Percentiles rank a stretch among this genome's conserved stretches.
Evolutionary conservation across 2,888 invertebrate genomes (phyloP).

Genomic region (Trilocha varians): DNA sequence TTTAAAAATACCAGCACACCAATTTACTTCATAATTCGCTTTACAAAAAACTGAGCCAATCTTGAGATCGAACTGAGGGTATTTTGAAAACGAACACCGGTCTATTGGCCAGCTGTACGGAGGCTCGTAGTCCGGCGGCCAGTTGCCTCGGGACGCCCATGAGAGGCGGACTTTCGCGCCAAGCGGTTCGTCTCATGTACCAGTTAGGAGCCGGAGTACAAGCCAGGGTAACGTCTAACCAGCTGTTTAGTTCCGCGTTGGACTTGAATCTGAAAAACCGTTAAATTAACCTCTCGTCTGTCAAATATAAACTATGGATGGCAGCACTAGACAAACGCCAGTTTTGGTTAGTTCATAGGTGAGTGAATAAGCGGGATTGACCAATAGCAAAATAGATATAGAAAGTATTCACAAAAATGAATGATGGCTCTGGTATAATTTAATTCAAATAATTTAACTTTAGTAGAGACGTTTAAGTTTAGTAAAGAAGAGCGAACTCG

Average conservation of each 20-base stretch:
- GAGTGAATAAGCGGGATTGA: too few relatives aligned
- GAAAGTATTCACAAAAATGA: too few relatives aligned
- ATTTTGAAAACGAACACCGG: constrained; percentile 42
- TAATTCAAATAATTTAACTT: too few relatives aligned
- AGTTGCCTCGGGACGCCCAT: constrained; percentile 36
- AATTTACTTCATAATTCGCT: neutral
- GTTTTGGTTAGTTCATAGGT: too few relatives aligned
- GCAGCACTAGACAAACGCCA: too few relatives aligned
- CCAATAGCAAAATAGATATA: too few relatives aligned
- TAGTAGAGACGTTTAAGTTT: too few relatives aligned
- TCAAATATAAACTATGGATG: too few relatives aligned
- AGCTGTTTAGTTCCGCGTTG: constrained; percentile 20
- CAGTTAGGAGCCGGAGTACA: constrained; percentile 47
- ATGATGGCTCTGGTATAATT: too few relatives aligned
- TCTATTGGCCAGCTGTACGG: constrained; percentile 38
- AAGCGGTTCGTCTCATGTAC: constrained; percentile 55
- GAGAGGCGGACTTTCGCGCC: constrained; percentile 42
- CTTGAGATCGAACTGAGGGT: constrained; percentile 23
- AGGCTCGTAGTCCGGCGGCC: constrained; percentile 35
- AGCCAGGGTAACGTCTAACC: constrained; percentile 40
- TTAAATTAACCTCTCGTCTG: too few relatives aligned
- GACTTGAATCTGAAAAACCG: constrained; percentile 20
- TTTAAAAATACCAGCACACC: neutral
- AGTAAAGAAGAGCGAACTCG: too few relatives aligned
- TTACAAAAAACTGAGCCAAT: constrained; percentile 21